These are phyloP conservation scores for Galago senegalensis DNA, from an alignment of 2,797 vertebrate genomes.

Conservation along the genomic window DNA sequence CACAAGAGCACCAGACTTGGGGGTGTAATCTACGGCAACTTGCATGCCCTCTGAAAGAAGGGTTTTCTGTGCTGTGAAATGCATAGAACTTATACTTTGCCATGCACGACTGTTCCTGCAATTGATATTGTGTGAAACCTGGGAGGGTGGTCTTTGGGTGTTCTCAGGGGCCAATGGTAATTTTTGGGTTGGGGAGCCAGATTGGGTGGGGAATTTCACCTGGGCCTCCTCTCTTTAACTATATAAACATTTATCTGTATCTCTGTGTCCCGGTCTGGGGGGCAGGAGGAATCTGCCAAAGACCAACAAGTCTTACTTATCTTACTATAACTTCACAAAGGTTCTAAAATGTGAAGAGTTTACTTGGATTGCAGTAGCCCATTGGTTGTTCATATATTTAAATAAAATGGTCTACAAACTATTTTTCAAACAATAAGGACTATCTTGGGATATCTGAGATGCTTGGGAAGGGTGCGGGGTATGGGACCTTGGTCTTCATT, in stretches of 20 bases:
- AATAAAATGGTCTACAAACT: constrained; percentile 88
- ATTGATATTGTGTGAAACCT: constrained; percentile 85
- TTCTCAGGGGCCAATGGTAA: constrained; percentile 85
- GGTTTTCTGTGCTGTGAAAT: constrained; percentile 86
- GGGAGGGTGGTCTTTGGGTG: constrained; percentile 85
- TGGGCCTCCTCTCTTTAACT: constrained; percentile 84
- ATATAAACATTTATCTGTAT: constrained; percentile 86
- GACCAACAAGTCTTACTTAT: constrained; percentile 85
- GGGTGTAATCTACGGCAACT: constrained; percentile 86
- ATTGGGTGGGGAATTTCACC: constrained; percentile 82
- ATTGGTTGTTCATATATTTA: constrained; percentile 88
- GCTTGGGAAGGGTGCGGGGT: constrained; percentile 80
- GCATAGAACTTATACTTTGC: constrained; percentile 86
- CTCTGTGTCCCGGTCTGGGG: constrained; percentile 84
- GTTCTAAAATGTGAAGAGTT: constrained; percentile 86
- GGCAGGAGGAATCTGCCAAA: constrained; percentile 85
- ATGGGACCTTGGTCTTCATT: constrained; percentile 81
- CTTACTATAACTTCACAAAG: constrained; percentile 84
- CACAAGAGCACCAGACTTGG: constrained; percentile 86
- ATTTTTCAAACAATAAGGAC: constrained; percentile 88
- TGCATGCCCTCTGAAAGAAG: constrained; percentile 86
- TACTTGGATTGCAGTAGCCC: constrained; percentile 86
- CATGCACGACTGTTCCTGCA: constrained; percentile 86
- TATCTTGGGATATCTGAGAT: constrained; percentile 87
- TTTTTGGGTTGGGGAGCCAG: constrained; percentile 83